phyloP scores from a whole-genome alignment of 2,888 invertebrate species.

The Drosophila merina region DNA sequence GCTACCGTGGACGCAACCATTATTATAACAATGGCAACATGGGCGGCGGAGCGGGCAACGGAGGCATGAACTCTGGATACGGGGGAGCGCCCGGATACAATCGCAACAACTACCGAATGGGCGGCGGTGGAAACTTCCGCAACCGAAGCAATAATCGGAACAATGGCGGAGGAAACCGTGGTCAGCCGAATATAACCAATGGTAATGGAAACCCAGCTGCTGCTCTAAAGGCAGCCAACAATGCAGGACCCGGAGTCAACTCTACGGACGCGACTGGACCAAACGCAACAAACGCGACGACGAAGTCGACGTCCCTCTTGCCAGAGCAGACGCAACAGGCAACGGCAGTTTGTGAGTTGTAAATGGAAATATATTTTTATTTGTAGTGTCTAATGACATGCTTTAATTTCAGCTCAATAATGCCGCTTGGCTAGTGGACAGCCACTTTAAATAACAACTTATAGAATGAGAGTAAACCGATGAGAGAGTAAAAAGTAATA shows the following conservation, averaged over 20 bases:
- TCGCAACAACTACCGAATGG: conserved; percentile 85
- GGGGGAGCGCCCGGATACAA: conserved; percentile 80
- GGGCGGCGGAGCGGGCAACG: conserved; percentile 69
- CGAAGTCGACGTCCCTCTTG: conserved; percentile 72
- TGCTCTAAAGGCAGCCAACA: conserved; percentile 76
- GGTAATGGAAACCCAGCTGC: conserved; percentile 67
- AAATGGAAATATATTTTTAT: background rate
- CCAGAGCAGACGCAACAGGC: conserved; percentile 78
- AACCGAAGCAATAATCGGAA: conserved; percentile 80
- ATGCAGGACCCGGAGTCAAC: conserved; percentile 49
- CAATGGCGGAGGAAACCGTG: conserved; percentile 56
- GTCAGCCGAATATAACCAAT: conserved; percentile 66
- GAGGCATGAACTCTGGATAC: conserved; percentile 69
- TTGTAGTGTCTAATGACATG: background rate
- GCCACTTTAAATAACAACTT: conserved; percentile 58
- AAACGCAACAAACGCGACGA: conserved; percentile 56
- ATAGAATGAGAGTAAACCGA: conserved; percentile 34
- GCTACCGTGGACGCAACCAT: conserved; percentile 87
- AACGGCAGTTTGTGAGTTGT: conserved; percentile 76
- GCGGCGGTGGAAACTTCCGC: conserved; percentile 79
- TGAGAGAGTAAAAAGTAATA: conserved; percentile 47
- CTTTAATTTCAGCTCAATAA: conserved; percentile 80
- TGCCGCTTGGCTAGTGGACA: conserved; percentile 65
- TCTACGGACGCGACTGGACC: conserved; percentile 46
- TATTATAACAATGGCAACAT: conserved; percentile 85